A percentile compares a stretch with the other conserved stretches of the same genome.
Evolutionary conservation across 2,888 invertebrate species (phyloP).

Genomic region (Blastobasis adustella): DNA sequence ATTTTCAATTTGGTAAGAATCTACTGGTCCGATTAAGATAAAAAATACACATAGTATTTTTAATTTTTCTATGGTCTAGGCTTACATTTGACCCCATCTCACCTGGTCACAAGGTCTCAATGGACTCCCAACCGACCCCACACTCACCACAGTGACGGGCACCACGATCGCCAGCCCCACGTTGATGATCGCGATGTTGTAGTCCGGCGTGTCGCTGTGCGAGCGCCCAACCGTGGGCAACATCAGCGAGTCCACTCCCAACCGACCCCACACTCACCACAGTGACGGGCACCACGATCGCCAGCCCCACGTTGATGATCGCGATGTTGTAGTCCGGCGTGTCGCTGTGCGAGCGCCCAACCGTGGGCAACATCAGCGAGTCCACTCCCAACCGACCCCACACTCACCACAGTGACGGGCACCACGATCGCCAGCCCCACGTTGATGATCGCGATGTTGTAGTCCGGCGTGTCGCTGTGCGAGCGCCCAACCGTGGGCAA

Average conservation of each 20-base stretch:
- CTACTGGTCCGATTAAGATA: too few relatives aligned
- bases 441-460: slow-evolving; percentile 35
- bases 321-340: slow-evolving; percentile 41
- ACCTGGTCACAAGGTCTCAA: not conserved
- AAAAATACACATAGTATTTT: too few relatives aligned
- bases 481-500: not conserved
- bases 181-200: slow-evolving; percentile 35
- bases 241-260: not conserved
- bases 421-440: slow-evolving; percentile 28
- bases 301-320: slow-evolving; percentile 32
- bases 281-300: slow-evolving; percentile 21
- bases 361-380: not conserved
- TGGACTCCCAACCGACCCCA: not conserved
- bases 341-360: slow-evolving; percentile 2
- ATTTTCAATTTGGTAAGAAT: too few relatives aligned
- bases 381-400: not conserved
- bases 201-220: slow-evolving; percentile 29
- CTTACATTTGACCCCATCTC: too few relatives aligned
- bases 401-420: slow-evolving; percentile 9
- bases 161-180: slow-evolving; percentile 28
- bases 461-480: slow-evolving; percentile 29
- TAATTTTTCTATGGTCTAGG: too few relatives aligned
- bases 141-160: slow-evolving; percentile 9
- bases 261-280: not conserved
- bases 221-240: not conserved